phyloP scores from a whole-genome alignment of 1,140 invertebrate species.

The Cotesia chilonis region DNA sequence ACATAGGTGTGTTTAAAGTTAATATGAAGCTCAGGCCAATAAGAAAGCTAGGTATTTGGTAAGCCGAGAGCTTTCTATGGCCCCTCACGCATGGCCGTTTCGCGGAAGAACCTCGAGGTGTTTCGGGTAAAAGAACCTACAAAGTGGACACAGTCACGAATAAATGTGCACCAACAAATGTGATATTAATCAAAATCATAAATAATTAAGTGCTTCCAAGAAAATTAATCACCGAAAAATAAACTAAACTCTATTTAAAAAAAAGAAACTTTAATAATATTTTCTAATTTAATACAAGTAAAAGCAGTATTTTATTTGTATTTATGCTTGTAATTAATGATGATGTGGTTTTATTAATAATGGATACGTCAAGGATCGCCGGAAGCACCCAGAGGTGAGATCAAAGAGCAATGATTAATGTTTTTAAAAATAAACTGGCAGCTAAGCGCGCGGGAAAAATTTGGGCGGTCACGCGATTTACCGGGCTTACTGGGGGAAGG shows the following conservation, averaged over 20 bases:
- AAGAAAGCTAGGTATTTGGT: conserved; percentile 10
- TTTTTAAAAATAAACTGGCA: no score
- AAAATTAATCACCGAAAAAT: background rate
- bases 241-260: no score
- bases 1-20: background rate
- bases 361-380: no score
- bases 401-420: no score
- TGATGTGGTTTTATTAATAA: no score
- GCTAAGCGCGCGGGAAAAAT: background rate
- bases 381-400: no score
- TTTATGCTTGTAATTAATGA: background rate
- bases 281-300: no score
- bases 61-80: conserved; percentile 22
- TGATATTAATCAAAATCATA: conserved; percentile 8
- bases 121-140: conserved; percentile 21
- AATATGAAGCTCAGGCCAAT: conserved; percentile 21
- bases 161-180: conserved; percentile 5
- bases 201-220: background rate
- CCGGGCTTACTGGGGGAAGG: no score
- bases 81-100: conserved; percentile 34
- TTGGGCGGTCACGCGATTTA: background rate
- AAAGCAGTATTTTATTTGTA: background rate
- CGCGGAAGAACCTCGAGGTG: conserved; percentile 25
- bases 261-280: no score
- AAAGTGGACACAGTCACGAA: conserved; percentile 17